Evolutionary conservation across 2,888 invertebrate species (phyloP).

Genomic region (Eupeodes luniger): DNA sequence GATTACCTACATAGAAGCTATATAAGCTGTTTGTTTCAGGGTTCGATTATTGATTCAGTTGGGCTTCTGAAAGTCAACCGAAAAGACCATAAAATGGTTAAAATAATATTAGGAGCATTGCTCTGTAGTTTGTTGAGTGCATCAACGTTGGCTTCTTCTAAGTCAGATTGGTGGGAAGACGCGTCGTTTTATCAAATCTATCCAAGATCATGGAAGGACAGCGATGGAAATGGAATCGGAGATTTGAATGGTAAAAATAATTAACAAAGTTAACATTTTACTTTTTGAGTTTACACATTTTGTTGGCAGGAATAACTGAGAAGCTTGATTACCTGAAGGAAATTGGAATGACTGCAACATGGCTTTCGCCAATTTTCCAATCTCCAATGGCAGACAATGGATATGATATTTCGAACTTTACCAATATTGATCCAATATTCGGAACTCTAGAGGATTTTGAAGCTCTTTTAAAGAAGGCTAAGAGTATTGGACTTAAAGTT

Average conservation of each 20-base stretch:
- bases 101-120: not conserved
- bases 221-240: conserved; percentile 92
- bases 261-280: too few species aligned
- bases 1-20: too few species aligned
- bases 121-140: not conserved
- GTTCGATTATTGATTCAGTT: not conserved
- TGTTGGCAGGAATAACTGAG: conserved; percentile 85
- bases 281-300: too few species aligned
- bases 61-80: not conserved
- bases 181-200: conserved; percentile 93
- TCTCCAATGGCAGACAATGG: conserved; percentile 92
- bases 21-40: too few species aligned
- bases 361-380: conserved; percentile 90
- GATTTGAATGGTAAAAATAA: conserved; percentile 89
- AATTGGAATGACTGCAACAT: conserved; percentile 85
- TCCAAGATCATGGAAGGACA: conserved; percentile 93
- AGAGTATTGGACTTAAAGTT: conserved; percentile 85
- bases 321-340: conserved; percentile 86
- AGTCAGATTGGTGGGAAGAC: conserved; percentile 92
- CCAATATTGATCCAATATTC: conserved; percentile 87
- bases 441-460: conserved; percentile 88
- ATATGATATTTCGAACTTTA: conserved; percentile 90
- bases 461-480: conserved; percentile 85
- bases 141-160: conserved; percentile 32
- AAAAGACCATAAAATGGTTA: conserved; percentile 16